Evolutionary conservation across 2,888 invertebrate species (phyloP).

Genomic region (Oegoconia quadripuncta): DNA sequence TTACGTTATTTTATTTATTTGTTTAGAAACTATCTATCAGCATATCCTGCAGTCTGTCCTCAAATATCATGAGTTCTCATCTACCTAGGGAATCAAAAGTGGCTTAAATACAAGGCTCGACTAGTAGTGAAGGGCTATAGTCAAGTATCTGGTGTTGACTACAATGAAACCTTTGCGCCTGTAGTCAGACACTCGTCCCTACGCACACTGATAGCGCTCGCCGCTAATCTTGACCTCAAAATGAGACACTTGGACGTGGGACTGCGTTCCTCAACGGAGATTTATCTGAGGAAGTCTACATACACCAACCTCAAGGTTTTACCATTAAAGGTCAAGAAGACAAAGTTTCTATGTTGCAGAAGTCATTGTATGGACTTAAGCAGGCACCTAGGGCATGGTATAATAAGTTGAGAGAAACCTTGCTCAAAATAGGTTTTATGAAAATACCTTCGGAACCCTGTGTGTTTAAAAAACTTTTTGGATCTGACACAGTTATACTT

Average conservation of each 20-base stretch:
- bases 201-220: constrained; percentile 7
- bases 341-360: constrained; percentile 1
- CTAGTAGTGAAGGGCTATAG: constrained; percentile 11
- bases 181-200: constrained; percentile 10
- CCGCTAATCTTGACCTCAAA: constrained; percentile 1
- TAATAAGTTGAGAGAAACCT: constrained; percentile 6
- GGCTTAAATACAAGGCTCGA: constrained; percentile 8
- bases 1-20: too few relatives aligned
- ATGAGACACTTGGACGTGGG: constrained; percentile 11
- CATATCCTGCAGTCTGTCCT: too few relatives aligned
- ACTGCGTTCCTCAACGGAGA: constrained; percentile 13
- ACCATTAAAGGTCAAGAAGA: not conserved
- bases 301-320: constrained; percentile 1
- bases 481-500: constrained; percentile 4
- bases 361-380: constrained; percentile 14
- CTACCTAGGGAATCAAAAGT: too few relatives aligned
- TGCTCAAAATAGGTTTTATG: constrained; percentile 5
- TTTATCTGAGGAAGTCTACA: constrained; percentile 10
- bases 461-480: constrained; percentile 8
- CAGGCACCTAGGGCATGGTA: constrained; percentile 13
- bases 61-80: too few relatives aligned
- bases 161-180: constrained; percentile 12
- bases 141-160: constrained; percentile 10
- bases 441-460: constrained; percentile 12
- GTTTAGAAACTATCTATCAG: too few relatives aligned